Evolutionary conservation across 2,797 vertebrate genomes (phyloP).

Genomic region (Sebastes diploproa): DNA sequence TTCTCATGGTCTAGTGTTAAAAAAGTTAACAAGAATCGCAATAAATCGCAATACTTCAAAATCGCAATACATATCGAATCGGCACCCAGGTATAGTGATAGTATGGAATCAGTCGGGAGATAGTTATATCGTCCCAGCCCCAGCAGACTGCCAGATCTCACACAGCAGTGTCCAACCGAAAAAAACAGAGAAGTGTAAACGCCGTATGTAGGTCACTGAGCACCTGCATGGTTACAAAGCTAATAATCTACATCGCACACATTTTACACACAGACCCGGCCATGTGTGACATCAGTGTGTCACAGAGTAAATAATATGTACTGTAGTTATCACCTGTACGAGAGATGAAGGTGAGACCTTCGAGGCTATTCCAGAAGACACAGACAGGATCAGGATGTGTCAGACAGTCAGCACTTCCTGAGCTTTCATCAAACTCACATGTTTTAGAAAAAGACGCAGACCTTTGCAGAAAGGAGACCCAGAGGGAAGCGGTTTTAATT

Average conservation of each 20-base stretch:
- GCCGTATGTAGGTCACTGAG: conserved; percentile 67
- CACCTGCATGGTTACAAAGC: conserved; percentile 68
- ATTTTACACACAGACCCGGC: background rate
- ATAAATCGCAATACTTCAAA: too few relatives aligned
- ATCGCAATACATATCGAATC: too few relatives aligned
- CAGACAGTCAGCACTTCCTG: conserved; percentile 59
- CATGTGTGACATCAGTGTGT: background rate
- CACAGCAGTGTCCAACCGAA: conserved; percentile 67
- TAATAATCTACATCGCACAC: conserved; percentile 55
- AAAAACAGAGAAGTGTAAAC: conserved; percentile 10
- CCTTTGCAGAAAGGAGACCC: conserved; percentile 11
- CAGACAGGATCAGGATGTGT: conserved; percentile 43
- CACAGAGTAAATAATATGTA: background rate
- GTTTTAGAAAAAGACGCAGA: conserved; percentile 25
- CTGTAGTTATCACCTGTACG: background rate
- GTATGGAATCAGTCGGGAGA: too few relatives aligned
- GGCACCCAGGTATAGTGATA: too few relatives aligned
- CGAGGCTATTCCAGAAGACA: conserved; percentile 32
- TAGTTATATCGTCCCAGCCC: too few relatives aligned
- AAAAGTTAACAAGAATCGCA: too few relatives aligned
- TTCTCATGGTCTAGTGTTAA: too few relatives aligned
- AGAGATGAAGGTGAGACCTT: conserved; percentile 1
- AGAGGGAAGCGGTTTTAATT: conserved; percentile 16
- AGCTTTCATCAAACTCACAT: conserved; percentile 2
- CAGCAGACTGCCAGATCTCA: conserved; percentile 66